A percentile compares a stretch with the other conserved stretches of the same genome.
Evolutionary conservation across 1,140 invertebrate genomes (phyloP).

Genomic region (Zophobas morio): DNA sequence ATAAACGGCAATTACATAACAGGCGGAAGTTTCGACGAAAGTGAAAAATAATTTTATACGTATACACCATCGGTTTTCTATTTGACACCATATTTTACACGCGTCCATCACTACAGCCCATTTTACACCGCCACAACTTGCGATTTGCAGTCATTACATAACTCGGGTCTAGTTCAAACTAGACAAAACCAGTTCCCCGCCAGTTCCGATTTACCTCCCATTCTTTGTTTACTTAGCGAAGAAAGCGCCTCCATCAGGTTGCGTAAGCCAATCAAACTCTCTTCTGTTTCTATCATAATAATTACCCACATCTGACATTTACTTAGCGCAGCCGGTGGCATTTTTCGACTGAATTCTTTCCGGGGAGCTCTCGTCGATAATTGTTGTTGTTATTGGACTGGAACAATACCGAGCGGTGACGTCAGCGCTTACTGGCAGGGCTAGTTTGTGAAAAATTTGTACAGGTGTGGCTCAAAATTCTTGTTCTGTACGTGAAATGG

Average conservation of each 20-base stretch:
- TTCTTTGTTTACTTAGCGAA: neutral
- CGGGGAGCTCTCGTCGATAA: neutral
- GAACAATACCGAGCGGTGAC: slow-evolving; percentile 9
- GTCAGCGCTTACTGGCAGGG: slow-evolving; percentile 22
- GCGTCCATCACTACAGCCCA: neutral
- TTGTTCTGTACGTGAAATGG: neutral
- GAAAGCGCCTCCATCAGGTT: neutral
- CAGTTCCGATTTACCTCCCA: neutral
- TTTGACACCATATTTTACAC: neutral
- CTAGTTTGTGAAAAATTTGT: slow-evolving; percentile 1
- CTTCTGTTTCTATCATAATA: neutral
- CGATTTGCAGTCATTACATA: neutral
- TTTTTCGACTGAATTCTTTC: neutral
- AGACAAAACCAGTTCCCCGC: neutral
- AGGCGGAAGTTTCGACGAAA: neutral
- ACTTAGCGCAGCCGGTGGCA: neutral
- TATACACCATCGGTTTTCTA: neutral
- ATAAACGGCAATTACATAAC: neutral
- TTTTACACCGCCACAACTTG: neutral
- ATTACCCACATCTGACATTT: no score
- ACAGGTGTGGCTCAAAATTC: slow-evolving; percentile 21
- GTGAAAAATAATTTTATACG: slow-evolving; percentile 1
- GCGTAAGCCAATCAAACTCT: neutral
- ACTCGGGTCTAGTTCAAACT: neutral
- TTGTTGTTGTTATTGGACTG: neutral